Evolutionary conservation across 2,888 invertebrate genomes (phyloP), one percentile per base, ranked within the genome.

Genomic region (Mythimna impura): DNA sequence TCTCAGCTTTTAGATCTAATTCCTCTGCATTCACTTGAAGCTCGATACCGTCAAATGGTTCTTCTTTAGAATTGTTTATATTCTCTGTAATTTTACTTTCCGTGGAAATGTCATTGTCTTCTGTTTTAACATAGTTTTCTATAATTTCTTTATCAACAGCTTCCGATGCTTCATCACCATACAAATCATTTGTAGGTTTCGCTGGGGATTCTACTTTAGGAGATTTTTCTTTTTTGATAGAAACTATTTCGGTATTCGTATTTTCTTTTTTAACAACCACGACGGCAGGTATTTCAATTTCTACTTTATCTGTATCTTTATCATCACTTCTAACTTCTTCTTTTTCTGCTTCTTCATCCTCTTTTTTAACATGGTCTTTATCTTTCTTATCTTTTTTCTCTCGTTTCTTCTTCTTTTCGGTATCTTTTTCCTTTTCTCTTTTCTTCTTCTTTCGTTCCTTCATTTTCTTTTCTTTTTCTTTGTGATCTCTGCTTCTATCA

Each of bases 361-460:
- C 91, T 52, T 93, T 92, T 86, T 92, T 90, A 34, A 82, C 73
- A 78, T 81, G 81, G 71, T 95, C 95, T 85, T 96, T 96, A 67
- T 96, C 97, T 88, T 97, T 97, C 81, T 97, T 97, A 30, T 97
- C 96, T 69, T 96, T 96, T 75, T 95, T 95, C n/a, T 96, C 96
- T 50, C 96, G 96, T 85, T 97, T 97, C 86, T 93, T 95, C 86
- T 94, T 96, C 88, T 93, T 95, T 85, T 96, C 96, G 20, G 90
- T 92, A 76, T 95, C 96, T 85, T 97, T 96, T 87, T 96, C 97
- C 76, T 95, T 96, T 89, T 95, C 95, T 76, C 96, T 93, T 76
- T 96, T 96, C 85, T 94, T 96, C 93, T 91, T 95, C 89, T 87
- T 97, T 92, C 88, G 96, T 89, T 89, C 95, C 91, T 91, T 94